Conservation (phyloP, 2,113 vertebrate genomes). For the Microcebus tavaratra region DNA sequence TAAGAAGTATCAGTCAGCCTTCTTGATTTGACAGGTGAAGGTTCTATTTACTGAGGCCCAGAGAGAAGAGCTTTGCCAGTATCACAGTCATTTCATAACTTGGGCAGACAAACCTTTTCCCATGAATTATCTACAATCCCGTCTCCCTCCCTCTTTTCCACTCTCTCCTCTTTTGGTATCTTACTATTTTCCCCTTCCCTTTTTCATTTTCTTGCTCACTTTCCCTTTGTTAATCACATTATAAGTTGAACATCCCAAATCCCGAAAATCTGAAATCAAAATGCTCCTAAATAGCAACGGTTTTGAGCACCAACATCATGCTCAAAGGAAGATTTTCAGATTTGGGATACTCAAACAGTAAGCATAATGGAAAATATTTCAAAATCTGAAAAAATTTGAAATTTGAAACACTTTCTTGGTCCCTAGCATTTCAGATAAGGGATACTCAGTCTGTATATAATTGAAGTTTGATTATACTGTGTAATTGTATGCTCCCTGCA, state of each 20-base stretch:
- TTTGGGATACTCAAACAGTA: not conserved
- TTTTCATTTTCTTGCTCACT: not conserved
- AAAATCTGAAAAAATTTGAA: not conserved
- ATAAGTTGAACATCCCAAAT: not conserved
- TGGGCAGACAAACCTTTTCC: not conserved
- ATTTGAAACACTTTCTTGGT: not conserved
- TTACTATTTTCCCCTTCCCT: not conserved
- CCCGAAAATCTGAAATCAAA: not conserved
- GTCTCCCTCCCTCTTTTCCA: not conserved
- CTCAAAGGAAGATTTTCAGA: not conserved
- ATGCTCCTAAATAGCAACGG: not conserved
- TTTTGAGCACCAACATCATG: not conserved
- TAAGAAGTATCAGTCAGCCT: not conserved
- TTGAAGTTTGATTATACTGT: constrained; percentile 30
- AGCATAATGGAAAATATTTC: not conserved
- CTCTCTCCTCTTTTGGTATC: not conserved
- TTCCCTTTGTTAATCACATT: constrained; percentile 22
- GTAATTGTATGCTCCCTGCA: not conserved
- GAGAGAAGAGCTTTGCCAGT: not conserved
- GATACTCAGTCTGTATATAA: not conserved
- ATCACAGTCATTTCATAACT: not conserved
- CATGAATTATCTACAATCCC: not conserved
- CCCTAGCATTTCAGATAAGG: not conserved
- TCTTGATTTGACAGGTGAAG: not conserved
- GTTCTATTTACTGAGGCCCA: not conserved